Conservation (phyloP, 2,888 invertebrate genomes). For the Ctena decussata region DNA sequence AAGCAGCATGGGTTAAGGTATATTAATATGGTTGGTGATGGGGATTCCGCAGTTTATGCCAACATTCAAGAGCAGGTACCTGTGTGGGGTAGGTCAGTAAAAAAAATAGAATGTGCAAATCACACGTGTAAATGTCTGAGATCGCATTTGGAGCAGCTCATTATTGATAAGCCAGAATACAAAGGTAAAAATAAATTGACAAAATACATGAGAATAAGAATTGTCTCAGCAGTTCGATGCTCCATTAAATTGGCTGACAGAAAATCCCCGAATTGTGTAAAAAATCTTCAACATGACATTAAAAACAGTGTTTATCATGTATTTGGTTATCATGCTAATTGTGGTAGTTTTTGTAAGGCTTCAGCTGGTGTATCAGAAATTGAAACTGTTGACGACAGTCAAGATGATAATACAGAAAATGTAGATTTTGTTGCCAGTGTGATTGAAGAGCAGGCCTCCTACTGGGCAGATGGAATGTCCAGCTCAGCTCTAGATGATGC, state of each 20-base stretch:
- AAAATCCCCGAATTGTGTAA: neutral
- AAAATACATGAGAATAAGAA: neutral
- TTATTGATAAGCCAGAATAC: neutral
- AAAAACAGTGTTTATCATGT: neutral
- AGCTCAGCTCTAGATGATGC: no score
- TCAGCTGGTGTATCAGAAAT: no score
- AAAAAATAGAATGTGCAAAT: slow-evolving; percentile 29
- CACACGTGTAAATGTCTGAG: slow-evolving; percentile 21
- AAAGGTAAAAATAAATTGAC: neutral
- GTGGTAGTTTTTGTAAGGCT: no score
- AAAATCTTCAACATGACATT: neutral
- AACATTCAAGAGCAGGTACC: neutral
- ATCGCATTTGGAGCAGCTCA: neutral
- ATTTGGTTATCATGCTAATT: neutral
- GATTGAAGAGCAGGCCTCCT: no score
- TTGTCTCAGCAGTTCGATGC: neutral
- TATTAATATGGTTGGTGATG: slow-evolving; percentile 18
- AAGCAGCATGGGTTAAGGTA: neutral
- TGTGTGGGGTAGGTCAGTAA: neutral
- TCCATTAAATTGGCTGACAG: neutral
- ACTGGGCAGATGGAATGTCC: no score
- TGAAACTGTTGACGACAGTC: no score
- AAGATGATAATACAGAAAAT: no score
- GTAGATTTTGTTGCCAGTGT: no score
- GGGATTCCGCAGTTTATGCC: neutral